Base-by-base conservation (phyloP, 2,888 invertebrate species). In the Entomobrya multifasciata region DNA sequence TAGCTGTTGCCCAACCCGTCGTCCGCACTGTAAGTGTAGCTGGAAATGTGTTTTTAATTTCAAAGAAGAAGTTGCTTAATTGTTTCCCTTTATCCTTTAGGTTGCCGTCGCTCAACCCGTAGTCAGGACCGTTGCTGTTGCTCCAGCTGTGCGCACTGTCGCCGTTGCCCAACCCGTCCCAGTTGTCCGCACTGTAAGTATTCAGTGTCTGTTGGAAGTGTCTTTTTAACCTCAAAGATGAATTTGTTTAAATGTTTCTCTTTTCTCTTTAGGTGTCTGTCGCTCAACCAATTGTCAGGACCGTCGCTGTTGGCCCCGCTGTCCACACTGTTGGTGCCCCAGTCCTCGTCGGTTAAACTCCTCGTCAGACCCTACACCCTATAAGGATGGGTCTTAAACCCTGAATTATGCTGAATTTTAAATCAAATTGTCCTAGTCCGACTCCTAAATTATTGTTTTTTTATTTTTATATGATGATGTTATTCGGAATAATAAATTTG, bases 401-500 rank as follows among this genome's bases (percentile, higher is more conserved):
- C 67, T 67, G 44, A 67, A 22, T 67, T 44, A 67, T 25, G 10
- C n/a, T n/a, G 27, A 62, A 4, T 67, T 25, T 52, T 25, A 15
- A 1, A 4, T 44, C 70, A 52, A 74, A 47, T 52, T 70, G n/a
- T 20, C 41, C 77, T 77, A 77, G 77, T 77, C 77, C 60, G 22
- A 60, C n/a, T n/a, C 41, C 57, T 77, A 77, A 77, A 60, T 77
- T 77, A 77, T 74, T 74, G 6, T 70, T 77, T n/a, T n/a, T n/a
- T n/a, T n/a, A n/a, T n/a, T n/a, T 77, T 77, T 77, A 70, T 60
- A 77, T 44, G 22, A 60, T 60, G 77, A 22, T 55, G 49, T 17
- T 60, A 77, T 77, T 77, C 15, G 77, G 41, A 74, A n/a, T 41
- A 77, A 77, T 77, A 77, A 77, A 77, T 60, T 77, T 77, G 60